Evolutionary conservation across 2,113 vertebrate species (phyloP).

Genomic region (Amphilophus citrinellus): DNA sequence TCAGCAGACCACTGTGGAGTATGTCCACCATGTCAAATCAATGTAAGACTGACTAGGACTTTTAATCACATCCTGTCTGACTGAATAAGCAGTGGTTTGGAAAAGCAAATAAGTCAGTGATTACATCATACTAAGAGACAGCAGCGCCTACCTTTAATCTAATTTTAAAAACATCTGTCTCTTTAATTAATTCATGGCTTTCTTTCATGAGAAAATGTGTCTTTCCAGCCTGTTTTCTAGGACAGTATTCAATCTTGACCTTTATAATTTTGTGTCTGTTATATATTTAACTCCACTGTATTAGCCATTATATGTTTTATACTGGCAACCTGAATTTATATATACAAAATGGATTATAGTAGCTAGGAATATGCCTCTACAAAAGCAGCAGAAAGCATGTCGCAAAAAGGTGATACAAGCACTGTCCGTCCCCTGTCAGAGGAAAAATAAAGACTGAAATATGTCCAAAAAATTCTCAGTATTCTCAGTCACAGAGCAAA

Average conservation of each 20-base stretch:
- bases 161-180: conserved; percentile 58
- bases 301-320: background rate
- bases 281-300: background rate
- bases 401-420: too few relatives aligned
- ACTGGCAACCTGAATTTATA: background rate
- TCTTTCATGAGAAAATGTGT: conserved; percentile 1
- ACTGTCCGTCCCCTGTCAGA: too few relatives aligned
- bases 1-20: conserved; percentile 17
- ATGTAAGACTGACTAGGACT: conserved; percentile 21
- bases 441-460: too few relatives aligned
- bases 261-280: too few relatives aligned
- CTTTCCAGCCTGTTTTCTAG: background rate
- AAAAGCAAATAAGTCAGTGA: conserved; percentile 44
- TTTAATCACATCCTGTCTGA: conserved; percentile 55
- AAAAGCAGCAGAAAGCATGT: too few relatives aligned
- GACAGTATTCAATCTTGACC: background rate
- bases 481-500: too few relatives aligned
- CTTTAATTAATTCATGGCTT: conserved; percentile 42
- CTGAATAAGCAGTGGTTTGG: conserved; percentile 48
- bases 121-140: conserved; percentile 44
- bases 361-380: too few relatives aligned
- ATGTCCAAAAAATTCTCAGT: too few relatives aligned
- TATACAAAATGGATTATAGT: background rate
- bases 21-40: conserved; percentile 39
- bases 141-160: conserved; percentile 43